Evolutionary conservation across 2,888 invertebrate species (phyloP), one percentile per base, ranked within the genome.

Genomic region (Dynastes grantii): DNA sequence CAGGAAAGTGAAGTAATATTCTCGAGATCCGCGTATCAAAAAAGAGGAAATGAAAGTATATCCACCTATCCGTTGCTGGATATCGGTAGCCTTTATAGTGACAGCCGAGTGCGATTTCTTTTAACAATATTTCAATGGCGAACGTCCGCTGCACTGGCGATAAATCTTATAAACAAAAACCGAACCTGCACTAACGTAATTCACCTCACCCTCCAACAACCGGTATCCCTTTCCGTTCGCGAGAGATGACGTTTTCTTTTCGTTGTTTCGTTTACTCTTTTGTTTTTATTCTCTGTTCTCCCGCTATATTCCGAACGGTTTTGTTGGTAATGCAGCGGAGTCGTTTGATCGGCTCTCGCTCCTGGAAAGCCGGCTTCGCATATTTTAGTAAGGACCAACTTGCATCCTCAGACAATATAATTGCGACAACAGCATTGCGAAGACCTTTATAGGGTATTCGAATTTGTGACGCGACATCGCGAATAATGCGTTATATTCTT

Each of bases 391-490:
- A 73, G 71, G 76, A 71, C 80, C 80, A 67, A 77, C 55, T 78
- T 80, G 76, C 82, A 82, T 82, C 81, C 82, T 80, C 81, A 82
- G 82, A 82, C 82, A 77, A 78, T 81, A 81, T 81, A 82, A 82
- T 81, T 81, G 77, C 81, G 45, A 53, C 9, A 55, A 58, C 55
- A 40, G 64, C 22, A 29, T 76, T 29, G 40, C 45, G 45, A 32
- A 55, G 55, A 58, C 76, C 63, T 63, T 49, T 29, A 49, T 22
- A 49, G 29, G 27, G 51, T 29, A 51, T 68, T 68, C 68, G 68
- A 58, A 55, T 73, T 73, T 73, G 37, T 40, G 16, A 40, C 16
- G 22, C 73, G 73, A 58, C 73, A 58, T 58, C 53, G 55, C 16
- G 58, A 37, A 73, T 73, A 53, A 73, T 73, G 16, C 73, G 73